Evolutionary conservation across 2,888 invertebrate genomes (phyloP), one percentile per base, ranked within the genome.

Genomic region (Lochmaea crataegi): DNA sequence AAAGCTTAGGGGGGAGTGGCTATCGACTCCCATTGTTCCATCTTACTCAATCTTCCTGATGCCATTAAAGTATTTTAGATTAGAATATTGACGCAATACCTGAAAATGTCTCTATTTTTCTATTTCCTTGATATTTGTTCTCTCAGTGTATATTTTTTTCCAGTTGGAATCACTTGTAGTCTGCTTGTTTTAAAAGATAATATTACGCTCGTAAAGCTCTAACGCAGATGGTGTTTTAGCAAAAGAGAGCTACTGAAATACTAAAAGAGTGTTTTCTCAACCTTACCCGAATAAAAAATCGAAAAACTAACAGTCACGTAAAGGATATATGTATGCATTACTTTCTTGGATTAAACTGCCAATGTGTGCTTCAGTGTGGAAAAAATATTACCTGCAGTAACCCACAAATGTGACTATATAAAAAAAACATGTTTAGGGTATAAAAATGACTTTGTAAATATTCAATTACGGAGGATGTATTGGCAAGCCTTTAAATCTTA

Each of bases 131-230:
- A 16, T 16, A 16, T 53, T 53, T 18, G 18, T 53, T 53, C 53
- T 51, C 5, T 53, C 10, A 53, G 16, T 53, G 18, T 18, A 53
- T 18, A 7, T 16, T 53, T 18, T 53, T 14, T 18, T 53, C 6
- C 9, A 11, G 18, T 6, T 10, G 18, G 18, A 53, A 53, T 53
- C 18, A 53, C 18, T 53, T 18, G 18, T 53, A 53, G 53, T 18
- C 18, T 53, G n/a, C 16, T 53, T 53, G 18, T 53, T 53, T 53
- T 11, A 53, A 53, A 53, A 53, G 9, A 53, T 18, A 60, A 60
- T 60, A 60, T 38, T 38, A 60, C 38, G 38, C 60, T 60, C 60
- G 60, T 60, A 60, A 38, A 60, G n/a, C n/a, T 38, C 16, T 60
- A 38, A 32, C 60, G 14, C 60, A 60, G 60, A 32, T 60, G 60